Percentiles rank a stretch among this genome's conserved stretches.
Conservation (phyloP, 2,888 invertebrate species). For the Drosophila cyrtoloma region DNA sequence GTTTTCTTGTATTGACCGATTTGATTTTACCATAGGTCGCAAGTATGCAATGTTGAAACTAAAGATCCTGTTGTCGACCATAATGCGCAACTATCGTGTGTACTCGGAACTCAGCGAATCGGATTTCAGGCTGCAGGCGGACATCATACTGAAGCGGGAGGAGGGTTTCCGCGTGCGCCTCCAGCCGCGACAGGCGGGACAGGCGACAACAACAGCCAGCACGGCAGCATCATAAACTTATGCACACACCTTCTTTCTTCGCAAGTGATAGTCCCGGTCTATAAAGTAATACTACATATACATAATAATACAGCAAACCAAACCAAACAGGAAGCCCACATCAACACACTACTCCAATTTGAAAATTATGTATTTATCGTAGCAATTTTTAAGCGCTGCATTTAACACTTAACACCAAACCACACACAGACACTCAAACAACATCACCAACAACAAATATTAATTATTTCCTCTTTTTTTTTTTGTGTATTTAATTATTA, state of each 20-base stretch:
- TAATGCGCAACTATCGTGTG: constrained; percentile 90
- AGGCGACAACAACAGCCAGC: constrained; percentile 47
- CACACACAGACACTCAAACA: constrained; percentile 20
- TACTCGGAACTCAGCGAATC: constrained; percentile 88
- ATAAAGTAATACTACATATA: constrained; percentile 64
- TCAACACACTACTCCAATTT: constrained; percentile 39
- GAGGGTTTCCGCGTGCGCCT: constrained; percentile 91
- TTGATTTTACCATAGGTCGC: constrained; percentile 86
- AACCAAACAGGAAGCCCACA: constrained; percentile 17
- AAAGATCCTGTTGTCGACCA: constrained; percentile 91
- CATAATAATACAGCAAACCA: constrained; percentile 36
- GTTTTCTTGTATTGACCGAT: not conserved
- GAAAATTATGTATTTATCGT: constrained; percentile 43
- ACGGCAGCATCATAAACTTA: constrained; percentile 62
- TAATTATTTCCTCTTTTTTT: constrained; percentile 54
- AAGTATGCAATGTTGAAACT: constrained; percentile 93
- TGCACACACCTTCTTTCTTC: constrained; percentile 34
- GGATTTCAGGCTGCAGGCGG: constrained; percentile 90
- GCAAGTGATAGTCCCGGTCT: constrained; percentile 77
- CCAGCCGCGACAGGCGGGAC: constrained; percentile 86
- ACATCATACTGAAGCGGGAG: constrained; percentile 91
- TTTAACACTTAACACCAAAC: constrained; percentile 54
- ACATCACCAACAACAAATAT: constrained; percentile 43
- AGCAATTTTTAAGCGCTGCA: constrained; percentile 47
- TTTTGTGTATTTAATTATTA: constrained; percentile 70